Conservation (phyloP, 2,888 invertebrate genomes). For the Agonopterix arenella region DNA sequence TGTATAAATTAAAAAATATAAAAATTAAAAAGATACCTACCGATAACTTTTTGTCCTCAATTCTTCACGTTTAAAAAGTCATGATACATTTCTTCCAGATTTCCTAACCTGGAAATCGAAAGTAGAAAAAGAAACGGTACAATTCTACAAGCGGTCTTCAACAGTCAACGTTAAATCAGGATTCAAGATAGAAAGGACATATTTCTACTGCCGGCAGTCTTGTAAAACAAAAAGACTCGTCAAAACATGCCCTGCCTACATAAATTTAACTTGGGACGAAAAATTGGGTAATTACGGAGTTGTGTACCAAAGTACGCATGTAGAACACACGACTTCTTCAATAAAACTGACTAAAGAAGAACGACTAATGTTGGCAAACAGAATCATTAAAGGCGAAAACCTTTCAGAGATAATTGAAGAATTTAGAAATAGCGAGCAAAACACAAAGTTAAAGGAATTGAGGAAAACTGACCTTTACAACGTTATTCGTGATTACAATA, state of each 20-base stretch:
- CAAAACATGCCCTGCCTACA: constrained; percentile 7
- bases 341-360: not conserved
- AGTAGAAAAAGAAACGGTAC: too few species aligned
- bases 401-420: not conserved
- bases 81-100: too few species aligned
- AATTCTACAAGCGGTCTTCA: not conserved
- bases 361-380: not conserved
- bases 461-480: constrained; percentile 5
- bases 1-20: too few species aligned
- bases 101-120: too few species aligned
- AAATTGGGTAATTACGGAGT: not conserved
- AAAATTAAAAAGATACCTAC: too few species aligned
- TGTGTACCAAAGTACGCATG: constrained; percentile 1
- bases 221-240: not conserved
- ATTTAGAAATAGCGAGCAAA: not conserved
- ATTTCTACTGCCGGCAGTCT: constrained; percentile 3
- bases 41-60: too few species aligned
- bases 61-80: too few species aligned
- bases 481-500: constrained; percentile 6
- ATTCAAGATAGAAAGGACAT: not conserved
- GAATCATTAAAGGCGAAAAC: not conserved
- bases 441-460: not conserved
- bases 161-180: not conserved
- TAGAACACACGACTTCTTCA: not conserved
- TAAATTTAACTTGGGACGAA: not conserved